Evolutionary conservation across 2,113 vertebrate species (phyloP), one percentile per base, ranked within the genome.

Genomic region (Pampusana beccarii): DNA sequence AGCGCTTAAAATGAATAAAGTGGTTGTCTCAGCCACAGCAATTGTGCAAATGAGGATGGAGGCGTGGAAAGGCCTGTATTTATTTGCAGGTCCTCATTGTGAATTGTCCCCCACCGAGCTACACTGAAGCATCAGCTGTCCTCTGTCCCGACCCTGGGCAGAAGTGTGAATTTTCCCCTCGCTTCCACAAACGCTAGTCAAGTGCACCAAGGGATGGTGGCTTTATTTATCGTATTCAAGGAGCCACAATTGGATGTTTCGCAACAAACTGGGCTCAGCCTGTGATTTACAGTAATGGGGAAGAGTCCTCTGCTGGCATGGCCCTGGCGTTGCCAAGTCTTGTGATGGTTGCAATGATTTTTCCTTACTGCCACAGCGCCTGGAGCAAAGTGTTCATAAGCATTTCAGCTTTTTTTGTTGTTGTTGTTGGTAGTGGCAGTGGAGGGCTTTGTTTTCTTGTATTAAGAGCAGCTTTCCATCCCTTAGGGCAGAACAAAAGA

Each of bases 391-490:
- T 92, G 92, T 91, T 97, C 86, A 84, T 95, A 92, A 96, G 58
- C 8, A 0, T 81, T 95, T 94, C 80, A 84, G 73, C 40, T 86
- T 54, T 31, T 53, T 56, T 46, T 44, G 44, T 14, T 31, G 10
- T 51, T 69, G 11, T 70, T 48, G 34, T 78, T 95, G 91, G 86
- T 96, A 94, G 92, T 88, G 82, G 96, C 92, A 94, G 81, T 92
- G 80, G 80, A 91, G 66, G 73, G 91, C 91, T 97, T 97, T 97
- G 95, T 97, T 96, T 96, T 92, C 83, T 89, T 96, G 89, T 92
- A 95, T 96, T 95, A 95, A 95, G 96, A 92, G 95, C 96, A 96
- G 93, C 93, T 94, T 96, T 96, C 94, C 74, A 82, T 70, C 93
- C 96, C 90, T 95, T 75, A 95, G 95, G 95, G 94, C 81, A 95